Conservation (phyloP, 1,140 invertebrate species). For the Ostrea denselamellosa region DNA sequence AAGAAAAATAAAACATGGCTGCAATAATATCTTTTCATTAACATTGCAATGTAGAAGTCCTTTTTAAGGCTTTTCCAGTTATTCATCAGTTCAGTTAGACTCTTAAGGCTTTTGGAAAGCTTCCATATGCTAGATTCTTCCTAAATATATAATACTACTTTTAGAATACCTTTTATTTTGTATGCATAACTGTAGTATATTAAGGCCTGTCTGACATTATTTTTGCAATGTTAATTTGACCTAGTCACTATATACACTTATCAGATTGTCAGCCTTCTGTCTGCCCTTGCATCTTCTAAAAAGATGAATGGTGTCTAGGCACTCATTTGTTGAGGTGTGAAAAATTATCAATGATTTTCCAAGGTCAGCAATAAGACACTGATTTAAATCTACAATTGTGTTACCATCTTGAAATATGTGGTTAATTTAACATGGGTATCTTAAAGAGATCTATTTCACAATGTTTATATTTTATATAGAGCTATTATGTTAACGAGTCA, state of each 20-base stretch:
- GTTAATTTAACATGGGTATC: slow-evolving; percentile 14
- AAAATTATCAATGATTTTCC: neutral
- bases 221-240: neutral
- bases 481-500: slow-evolving; percentile 6
- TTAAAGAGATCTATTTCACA: slow-evolving; percentile 18
- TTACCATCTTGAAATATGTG: neutral
- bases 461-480: slow-evolving; percentile 17
- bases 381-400: neutral
- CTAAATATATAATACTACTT: neutral
- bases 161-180: neutral
- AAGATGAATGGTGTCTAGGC: neutral
- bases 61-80: neutral
- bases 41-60: neutral
- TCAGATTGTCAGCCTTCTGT: neutral
- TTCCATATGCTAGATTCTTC: neutral
- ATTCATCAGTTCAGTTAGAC: neutral
- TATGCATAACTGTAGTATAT: neutral
- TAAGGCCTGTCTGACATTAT: neutral
- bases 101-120: neutral
- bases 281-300: neutral
- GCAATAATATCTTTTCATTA: neutral
- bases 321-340: neutral
- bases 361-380: neutral
- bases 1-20: neutral
- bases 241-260: neutral